Evolutionary conservation across 2,888 invertebrate species (phyloP).

Genomic region (Parascotia fuliginaria): DNA sequence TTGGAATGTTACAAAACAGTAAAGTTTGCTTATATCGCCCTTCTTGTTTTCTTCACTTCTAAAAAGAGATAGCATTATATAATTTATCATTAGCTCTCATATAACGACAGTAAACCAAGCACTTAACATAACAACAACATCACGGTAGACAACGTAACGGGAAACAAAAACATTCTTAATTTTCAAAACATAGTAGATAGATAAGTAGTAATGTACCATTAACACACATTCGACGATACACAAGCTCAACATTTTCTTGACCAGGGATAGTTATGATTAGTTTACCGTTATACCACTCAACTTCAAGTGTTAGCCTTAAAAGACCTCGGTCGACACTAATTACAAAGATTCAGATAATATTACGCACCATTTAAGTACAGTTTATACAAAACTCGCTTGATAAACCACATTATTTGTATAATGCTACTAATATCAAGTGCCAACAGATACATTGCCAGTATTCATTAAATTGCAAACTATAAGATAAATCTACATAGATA

Average conservation of each 20-base stretch:
- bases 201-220: conserved; percentile 22
- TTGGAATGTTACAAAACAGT: background rate
- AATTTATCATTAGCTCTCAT: background rate
- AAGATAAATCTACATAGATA: conserved; percentile 1
- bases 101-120: background rate
- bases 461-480: conserved; percentile 27
- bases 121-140: background rate
- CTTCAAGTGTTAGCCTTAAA: conserved; percentile 44
- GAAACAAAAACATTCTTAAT: background rate
- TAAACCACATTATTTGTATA: conserved; percentile 53
- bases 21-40: background rate
- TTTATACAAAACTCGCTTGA: conserved; percentile 36
- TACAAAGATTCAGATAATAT: conserved; percentile 54
- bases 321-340: conserved; percentile 43
- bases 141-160: background rate
- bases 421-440: conserved; percentile 43
- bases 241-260: conserved; percentile 25
- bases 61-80: background rate
- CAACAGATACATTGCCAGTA: conserved; percentile 26
- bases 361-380: conserved; percentile 51
- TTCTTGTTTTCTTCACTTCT: background rate
- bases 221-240: conserved; percentile 28
- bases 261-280: conserved; percentile 65
- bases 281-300: conserved; percentile 55
- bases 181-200: background rate